Conservation (phyloP, 1,140 invertebrate genomes). For the Cheumatopsyche charites region DNA sequence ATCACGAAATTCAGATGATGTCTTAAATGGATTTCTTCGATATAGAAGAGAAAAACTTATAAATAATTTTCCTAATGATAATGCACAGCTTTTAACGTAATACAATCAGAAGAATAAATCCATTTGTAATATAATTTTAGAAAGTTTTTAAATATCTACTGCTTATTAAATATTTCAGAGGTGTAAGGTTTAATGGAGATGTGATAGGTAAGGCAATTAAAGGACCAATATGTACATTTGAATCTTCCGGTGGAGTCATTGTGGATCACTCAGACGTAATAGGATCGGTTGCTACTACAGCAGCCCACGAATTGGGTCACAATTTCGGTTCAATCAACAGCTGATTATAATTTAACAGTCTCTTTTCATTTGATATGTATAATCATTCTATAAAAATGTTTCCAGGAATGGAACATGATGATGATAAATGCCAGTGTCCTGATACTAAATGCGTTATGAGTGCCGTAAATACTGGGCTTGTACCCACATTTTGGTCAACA, state of each 20-base stretch:
- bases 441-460: constrained; percentile 96
- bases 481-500: constrained; percentile 86
- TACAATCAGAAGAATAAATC: constrained; percentile 52
- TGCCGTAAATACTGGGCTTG: constrained; percentile 84
- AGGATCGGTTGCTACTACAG: constrained; percentile 91
- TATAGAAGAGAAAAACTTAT: constrained; percentile 83
- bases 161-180: constrained; percentile 62
- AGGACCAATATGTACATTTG: constrained; percentile 96
- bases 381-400: background rate
- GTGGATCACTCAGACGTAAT: constrained; percentile 89
- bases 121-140: too few species aligned
- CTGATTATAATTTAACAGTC: constrained; percentile 11
- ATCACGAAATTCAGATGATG: constrained; percentile 81
- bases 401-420: constrained; percentile 92
- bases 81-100: constrained; percentile 96
- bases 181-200: constrained; percentile 82
- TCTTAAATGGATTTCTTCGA: constrained; percentile 86
- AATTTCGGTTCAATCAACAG: constrained; percentile 77
- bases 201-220: constrained; percentile 97
- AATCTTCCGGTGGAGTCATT: constrained; percentile 95
- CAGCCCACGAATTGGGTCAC: constrained; percentile 98
- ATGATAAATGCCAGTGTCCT: constrained; percentile 81
- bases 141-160: too few species aligned
- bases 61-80: constrained; percentile 90
- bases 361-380: too few species aligned